Percentiles rank a stretch among this genome's conserved stretches.
Conservation (phyloP, 2,888 invertebrate genomes). For the Noctua janthina region DNA sequence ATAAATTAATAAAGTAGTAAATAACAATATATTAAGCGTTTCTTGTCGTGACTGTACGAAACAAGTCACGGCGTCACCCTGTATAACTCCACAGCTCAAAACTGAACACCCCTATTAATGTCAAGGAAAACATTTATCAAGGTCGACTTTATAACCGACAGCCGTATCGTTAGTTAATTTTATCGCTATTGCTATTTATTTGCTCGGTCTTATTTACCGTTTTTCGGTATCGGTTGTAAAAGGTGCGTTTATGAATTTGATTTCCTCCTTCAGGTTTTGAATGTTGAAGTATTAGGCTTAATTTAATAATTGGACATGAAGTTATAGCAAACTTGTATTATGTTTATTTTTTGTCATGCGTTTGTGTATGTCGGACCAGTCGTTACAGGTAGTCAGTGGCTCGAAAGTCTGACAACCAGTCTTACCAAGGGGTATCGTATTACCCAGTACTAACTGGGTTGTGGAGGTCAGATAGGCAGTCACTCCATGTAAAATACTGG, state of each 20-base stretch:
- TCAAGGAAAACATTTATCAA: constrained; percentile 66
- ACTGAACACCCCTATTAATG: constrained; percentile 62
- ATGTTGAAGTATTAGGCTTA: background rate
- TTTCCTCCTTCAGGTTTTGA: background rate
- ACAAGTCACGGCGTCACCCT: constrained; percentile 64
- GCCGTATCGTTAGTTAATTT: constrained; percentile 57
- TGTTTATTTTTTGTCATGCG: too few species aligned
- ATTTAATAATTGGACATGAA: background rate
- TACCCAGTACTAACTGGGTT: too few species aligned
- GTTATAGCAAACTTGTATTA: too few species aligned
- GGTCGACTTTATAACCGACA: constrained; percentile 60
- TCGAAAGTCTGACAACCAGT: too few species aligned
- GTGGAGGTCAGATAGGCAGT: too few species aligned
- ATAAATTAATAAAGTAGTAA: constrained; percentile 45
- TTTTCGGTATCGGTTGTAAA: constrained; percentile 42
- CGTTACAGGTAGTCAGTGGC: too few species aligned
- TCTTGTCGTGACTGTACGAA: constrained; percentile 66
- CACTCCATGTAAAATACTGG: too few species aligned
- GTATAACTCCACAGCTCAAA: constrained; percentile 62
- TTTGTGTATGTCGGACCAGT: too few species aligned
- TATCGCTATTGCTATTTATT: constrained; percentile 58
- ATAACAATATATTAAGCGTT: constrained; percentile 52
- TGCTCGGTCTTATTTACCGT: constrained; percentile 33
- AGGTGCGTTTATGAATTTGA: constrained; percentile 2
- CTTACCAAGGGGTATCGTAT: too few species aligned